Base-by-base conservation (phyloP, 2,888 invertebrate genomes). In the Toxonevra muliebris region DNA sequence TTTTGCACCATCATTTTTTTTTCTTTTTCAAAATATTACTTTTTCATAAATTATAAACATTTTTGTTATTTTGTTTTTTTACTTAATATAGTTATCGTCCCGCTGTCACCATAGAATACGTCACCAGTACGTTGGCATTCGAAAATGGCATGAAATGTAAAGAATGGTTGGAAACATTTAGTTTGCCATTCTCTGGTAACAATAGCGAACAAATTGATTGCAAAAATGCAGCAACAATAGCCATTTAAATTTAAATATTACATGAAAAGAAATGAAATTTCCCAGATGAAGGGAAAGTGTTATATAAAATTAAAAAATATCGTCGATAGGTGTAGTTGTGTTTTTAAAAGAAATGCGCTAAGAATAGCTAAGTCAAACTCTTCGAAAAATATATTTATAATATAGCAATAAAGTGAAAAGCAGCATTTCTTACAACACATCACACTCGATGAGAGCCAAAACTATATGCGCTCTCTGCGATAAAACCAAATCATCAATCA, bases 61-160 rank as follows among this genome's bases (percentile, higher is more conserved):
- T 3, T 48, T n/a, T 48, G 2, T 13, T 48, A 42, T 55, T 17
- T 48, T 5, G 9, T 40, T 52, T 40, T 52, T 41, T 41, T n/a
- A 19, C 45, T 15, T 17, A 8, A 20, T 90, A 86, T 92, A 96
- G 97, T 90, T 97, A 95, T 90, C 96, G 97, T 83, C 97, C 95
- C 87, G 90, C 89, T 86, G 90, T 98, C 88, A 91, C 93, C 80
- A 90, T 96, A 87, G 91, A 91, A 86, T 93, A 92, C 90, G 89
- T 98, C 87, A 87, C 90, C 85, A 90, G 91, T 86, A 92, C 94
- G 88, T 89, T 98, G 90, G 95, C 93, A 84, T 96, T 97, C 89
- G 90, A 91, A 82, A 91, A 92, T 78, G 87, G 87, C 84, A 91
- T 92, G 86, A 93, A 94, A 86, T 94, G 94, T 87, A 87, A 91